Evolutionary conservation across 2,797 vertebrate species (phyloP).

Genomic region (Ispidina picta): DNA sequence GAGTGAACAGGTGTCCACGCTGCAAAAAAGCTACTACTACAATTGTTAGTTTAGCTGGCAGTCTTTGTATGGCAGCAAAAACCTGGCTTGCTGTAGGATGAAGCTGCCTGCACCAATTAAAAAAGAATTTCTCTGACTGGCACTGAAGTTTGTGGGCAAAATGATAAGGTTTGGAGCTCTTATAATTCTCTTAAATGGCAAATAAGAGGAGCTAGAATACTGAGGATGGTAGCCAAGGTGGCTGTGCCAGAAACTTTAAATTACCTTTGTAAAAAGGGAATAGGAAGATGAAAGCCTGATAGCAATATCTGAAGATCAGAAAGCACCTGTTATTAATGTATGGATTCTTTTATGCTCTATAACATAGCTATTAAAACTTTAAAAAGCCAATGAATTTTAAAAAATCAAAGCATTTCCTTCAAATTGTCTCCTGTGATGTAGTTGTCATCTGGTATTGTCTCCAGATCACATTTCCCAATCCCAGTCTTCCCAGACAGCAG

Average conservation of each 20-base stretch:
- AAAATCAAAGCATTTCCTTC: not conserved
- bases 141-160: not conserved
- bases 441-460: not conserved
- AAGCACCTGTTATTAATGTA: not conserved
- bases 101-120: not conserved
- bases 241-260: not conserved
- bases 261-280: not conserved
- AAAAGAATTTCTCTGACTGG: not conserved
- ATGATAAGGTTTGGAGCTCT: not conserved
- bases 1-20: constrained; percentile 58
- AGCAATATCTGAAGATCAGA: not conserved
- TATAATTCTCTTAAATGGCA: not conserved
- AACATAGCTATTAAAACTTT: not conserved
- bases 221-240: not conserved
- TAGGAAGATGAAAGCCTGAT: not conserved
- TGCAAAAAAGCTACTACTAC: constrained; percentile 9
- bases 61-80: not conserved
- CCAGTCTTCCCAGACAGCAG: not conserved
- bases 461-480: not conserved
- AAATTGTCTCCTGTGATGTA: not conserved
- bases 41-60: constrained; percentile 42
- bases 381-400: not conserved
- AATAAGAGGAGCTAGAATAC: not conserved
- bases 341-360: not conserved
- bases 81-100: not conserved